Evolutionary conservation across 2,797 vertebrate species (phyloP).

Genomic region (Coregonus sp.): DNA sequence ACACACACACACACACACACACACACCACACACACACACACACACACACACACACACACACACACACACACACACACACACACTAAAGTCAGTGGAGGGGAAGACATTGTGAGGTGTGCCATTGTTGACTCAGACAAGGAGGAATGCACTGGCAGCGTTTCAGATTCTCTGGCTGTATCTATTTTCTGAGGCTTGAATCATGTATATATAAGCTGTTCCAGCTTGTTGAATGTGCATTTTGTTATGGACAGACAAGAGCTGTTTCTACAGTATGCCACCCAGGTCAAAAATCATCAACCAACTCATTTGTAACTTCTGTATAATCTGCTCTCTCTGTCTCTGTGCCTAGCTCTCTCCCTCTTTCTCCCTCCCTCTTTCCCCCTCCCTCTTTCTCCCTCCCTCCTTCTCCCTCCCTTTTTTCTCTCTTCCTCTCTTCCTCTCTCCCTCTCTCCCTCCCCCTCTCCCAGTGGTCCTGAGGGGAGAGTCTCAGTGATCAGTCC

Average conservation of each 20-base stretch:
- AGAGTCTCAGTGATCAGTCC: conserved; percentile 61
- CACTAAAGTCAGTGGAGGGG: conserved; percentile 27
- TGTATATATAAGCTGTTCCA: conserved; percentile 58
- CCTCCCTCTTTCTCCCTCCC: conserved; percentile 7
- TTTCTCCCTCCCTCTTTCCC: conserved; percentile 9
- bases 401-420: neutral
- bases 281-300: conserved; percentile 53
- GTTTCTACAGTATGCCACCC: conserved; percentile 60
- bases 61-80: neutral
- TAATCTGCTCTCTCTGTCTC: neutral
- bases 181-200: conserved; percentile 59
- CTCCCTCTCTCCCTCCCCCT: conserved; percentile 24
- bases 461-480: conserved; percentile 52
- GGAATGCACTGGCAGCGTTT: conserved; percentile 65
- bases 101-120: conserved; percentile 62
- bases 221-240: conserved; percentile 64
- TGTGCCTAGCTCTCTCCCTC: no score
- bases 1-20: conserved; percentile 16
- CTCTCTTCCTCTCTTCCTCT: conserved; percentile 15
- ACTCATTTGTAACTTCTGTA: conserved; percentile 50
- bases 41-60: neutral
- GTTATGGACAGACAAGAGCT: conserved; percentile 51
- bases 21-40: neutral
- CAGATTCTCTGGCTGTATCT: conserved; percentile 33
- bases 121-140: conserved; percentile 69